A percentile compares a stretch with the other conserved stretches of the same genome.
These are phyloP conservation scores for Vanessa cardui DNA, from an alignment of 2,888 invertebrate genomes.

Conservation along the genomic window DNA sequence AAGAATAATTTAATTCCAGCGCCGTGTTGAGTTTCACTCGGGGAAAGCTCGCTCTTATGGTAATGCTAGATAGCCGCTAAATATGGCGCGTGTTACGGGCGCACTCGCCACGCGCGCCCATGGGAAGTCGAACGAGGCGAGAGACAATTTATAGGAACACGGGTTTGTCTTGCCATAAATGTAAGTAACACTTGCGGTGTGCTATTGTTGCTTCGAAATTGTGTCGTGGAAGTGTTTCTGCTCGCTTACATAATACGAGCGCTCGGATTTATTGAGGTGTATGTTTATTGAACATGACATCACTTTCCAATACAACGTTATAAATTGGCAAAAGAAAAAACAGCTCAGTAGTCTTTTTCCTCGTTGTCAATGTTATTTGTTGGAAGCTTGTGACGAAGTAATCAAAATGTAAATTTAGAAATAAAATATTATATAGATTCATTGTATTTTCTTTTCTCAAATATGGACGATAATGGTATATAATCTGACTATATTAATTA, in stretches of 20 bases:
- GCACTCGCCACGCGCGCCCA: not conserved
- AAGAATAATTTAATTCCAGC: slow-evolving; percentile 7
- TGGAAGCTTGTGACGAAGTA: too few species aligned
- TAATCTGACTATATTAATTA: too few species aligned
- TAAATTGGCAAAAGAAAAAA: too few species aligned
- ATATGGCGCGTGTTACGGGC: slow-evolving; percentile 21
- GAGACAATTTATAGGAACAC: slow-evolving; percentile 15
- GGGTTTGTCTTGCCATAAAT: slow-evolving; percentile 8
- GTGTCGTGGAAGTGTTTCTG: not conserved
- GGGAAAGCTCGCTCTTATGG: slow-evolving; percentile 25
- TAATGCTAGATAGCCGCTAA: slow-evolving; percentile 20
- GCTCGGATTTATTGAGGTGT: not conserved
- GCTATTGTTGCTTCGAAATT: slow-evolving; percentile 9
- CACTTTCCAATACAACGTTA: too few species aligned
- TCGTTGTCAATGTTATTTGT: too few species aligned
- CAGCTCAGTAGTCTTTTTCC: too few species aligned
- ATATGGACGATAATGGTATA: too few species aligned
- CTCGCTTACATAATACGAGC: not conserved
- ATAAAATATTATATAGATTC: too few species aligned
- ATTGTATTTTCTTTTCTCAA: too few species aligned
- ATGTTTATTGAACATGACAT: too few species aligned
- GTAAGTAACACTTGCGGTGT: slow-evolving; percentile 10
- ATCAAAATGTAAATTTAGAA: too few species aligned
- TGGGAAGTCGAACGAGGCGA: slow-evolving; percentile 15
- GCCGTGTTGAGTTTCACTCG: slow-evolving; percentile 21